Conservation (phyloP, 2,113 vertebrate species). For the Girardinichthys multiradiatus region DNA sequence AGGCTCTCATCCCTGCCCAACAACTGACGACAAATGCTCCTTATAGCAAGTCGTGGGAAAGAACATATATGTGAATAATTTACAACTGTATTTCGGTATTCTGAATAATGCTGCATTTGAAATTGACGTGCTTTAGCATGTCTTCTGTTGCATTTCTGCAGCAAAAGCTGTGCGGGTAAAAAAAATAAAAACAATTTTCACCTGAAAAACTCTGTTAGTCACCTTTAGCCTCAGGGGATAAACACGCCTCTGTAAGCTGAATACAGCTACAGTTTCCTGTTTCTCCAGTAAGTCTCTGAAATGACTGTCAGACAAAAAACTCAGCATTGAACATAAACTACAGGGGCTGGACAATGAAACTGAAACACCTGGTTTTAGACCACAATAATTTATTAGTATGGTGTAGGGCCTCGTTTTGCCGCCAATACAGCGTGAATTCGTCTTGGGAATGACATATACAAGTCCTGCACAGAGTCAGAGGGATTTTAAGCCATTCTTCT, state of each 20-base stretch:
- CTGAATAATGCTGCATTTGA: not conserved
- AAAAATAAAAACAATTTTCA: conserved; percentile 50
- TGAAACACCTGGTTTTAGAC: too few relatives aligned
- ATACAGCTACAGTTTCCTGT: conserved; percentile 39
- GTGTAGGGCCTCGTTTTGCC: too few relatives aligned
- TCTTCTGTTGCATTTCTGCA: conserved; percentile 14
- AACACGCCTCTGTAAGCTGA: conserved; percentile 50
- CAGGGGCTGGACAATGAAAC: too few relatives aligned
- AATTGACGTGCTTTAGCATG: not conserved
- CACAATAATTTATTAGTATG: too few relatives aligned
- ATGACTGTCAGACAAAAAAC: conserved; percentile 45
- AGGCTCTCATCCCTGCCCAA: conserved; percentile 42
- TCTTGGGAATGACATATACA: too few relatives aligned
- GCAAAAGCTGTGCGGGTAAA: conserved; percentile 26
- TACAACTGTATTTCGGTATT: conserved; percentile 7
- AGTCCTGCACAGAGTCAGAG: too few relatives aligned
- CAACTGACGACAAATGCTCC: conserved; percentile 36
- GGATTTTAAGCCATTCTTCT: too few relatives aligned
- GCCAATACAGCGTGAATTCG: too few relatives aligned
- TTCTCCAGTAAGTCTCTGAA: conserved; percentile 44
- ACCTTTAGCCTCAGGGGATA: conserved; percentile 47
- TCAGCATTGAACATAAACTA: conserved; percentile 21
- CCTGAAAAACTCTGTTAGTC: conserved; percentile 46
- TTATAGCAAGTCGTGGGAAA: conserved; percentile 15
- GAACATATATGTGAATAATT: not conserved